Evolutionary conservation across 2,888 invertebrate genomes (phyloP).

Genomic region (Acanthococcus lagerstroemiae): DNA sequence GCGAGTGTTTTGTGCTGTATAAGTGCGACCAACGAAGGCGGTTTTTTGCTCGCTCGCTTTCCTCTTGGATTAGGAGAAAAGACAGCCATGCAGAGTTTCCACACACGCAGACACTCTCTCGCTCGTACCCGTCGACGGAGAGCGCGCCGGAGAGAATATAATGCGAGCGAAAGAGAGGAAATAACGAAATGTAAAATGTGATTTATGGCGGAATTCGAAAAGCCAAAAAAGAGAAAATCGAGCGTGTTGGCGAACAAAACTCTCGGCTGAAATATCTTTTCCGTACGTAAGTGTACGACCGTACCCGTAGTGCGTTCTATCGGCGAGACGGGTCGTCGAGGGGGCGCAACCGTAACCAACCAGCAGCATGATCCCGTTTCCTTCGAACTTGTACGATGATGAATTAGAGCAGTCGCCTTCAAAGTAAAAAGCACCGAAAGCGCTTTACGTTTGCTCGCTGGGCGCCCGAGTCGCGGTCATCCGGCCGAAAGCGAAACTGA

Average conservation of each 20-base stretch:
- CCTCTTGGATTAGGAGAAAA: too few relatives aligned
- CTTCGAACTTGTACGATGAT: slow-evolving; percentile 1
- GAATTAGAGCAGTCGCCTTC: slow-evolving; percentile 5
- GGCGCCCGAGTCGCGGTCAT: too few relatives aligned
- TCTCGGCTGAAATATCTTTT: neutral
- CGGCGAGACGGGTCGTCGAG: too few relatives aligned
- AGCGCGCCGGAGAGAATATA: too few relatives aligned
- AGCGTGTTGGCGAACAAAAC: slow-evolving; percentile 3
- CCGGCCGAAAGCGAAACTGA: too few relatives aligned
- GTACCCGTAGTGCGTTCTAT: neutral
- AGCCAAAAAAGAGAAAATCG: slow-evolving; percentile 4
- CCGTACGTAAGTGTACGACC: neutral
- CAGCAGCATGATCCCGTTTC: neutral
- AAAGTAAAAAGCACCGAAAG: slow-evolving; percentile 1
- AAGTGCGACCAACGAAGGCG: too few relatives aligned
- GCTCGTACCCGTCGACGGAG: too few relatives aligned
- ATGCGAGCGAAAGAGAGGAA: neutral
- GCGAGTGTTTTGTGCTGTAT: too few relatives aligned
- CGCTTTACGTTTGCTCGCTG: neutral
- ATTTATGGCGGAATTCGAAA: neutral
- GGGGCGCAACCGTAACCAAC: too few relatives aligned
- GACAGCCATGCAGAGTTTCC: too few relatives aligned
- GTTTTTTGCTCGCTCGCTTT: too few relatives aligned
- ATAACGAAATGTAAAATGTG: slow-evolving; percentile 3
- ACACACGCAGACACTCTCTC: too few relatives aligned